A percentile compares a stretch with the other conserved stretches of the same genome.
These are phyloP conservation scores for Thoracochromis brauschi DNA, from an alignment of 2,113 vertebrate genomes.

Conservation along the genomic window DNA sequence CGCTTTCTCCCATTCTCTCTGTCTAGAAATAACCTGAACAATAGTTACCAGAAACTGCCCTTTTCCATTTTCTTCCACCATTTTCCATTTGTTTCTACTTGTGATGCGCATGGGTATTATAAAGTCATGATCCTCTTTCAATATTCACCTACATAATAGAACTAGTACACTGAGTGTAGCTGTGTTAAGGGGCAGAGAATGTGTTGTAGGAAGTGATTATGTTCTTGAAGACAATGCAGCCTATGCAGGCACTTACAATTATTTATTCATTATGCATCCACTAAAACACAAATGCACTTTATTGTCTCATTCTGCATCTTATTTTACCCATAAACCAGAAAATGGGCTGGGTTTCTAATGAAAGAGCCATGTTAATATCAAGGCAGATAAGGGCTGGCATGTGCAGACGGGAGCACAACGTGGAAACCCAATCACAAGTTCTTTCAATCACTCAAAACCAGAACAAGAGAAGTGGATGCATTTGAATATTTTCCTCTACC, in stretches of 20 bases:
- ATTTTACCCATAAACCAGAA: conserved; percentile 85
- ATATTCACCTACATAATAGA: conserved; percentile 60
- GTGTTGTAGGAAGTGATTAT: conserved; percentile 70
- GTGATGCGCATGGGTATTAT: conserved; percentile 51
- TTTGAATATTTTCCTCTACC: conserved; percentile 84
- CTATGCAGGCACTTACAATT: conserved; percentile 80
- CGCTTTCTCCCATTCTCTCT: background rate
- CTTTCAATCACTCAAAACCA: conserved; percentile 84
- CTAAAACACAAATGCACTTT: conserved; percentile 88
- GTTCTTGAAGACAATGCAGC: conserved; percentile 59
- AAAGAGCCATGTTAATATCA: conserved; percentile 93
- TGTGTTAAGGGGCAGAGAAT: conserved; percentile 40
- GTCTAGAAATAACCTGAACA: background rate
- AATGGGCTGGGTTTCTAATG: conserved; percentile 85
- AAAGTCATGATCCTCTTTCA: conserved; percentile 69
- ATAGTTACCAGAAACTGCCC: background rate
- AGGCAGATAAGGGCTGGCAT: conserved; percentile 77
- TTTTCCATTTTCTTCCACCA: background rate
- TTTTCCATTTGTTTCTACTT: conserved; percentile 10
- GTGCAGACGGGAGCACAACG: conserved; percentile 80
- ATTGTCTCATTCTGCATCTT: conserved; percentile 86
- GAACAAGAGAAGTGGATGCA: conserved; percentile 78
- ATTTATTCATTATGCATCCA: conserved; percentile 85
- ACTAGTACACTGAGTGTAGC: conserved; percentile 38
- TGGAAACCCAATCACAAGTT: conserved; percentile 95